These are phyloP conservation scores for Stictocephala bisonia DNA, from an alignment of 2,888 invertebrate genomes.

Conservation along the genomic window DNA sequence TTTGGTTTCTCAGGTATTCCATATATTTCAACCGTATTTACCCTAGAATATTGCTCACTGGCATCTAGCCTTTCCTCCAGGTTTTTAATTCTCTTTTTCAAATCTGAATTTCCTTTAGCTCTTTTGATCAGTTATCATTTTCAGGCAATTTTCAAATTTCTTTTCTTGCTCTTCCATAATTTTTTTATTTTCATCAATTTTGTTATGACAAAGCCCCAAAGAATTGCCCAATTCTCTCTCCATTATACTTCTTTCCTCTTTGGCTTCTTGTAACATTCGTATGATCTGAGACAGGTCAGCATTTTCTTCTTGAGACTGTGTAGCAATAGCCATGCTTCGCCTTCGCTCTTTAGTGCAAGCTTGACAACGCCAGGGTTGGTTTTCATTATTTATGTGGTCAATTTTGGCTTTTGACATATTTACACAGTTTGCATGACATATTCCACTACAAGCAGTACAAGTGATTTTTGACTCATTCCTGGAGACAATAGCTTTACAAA, in stretches of 20 bases:
- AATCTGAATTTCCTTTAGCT: background rate
- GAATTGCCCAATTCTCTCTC: background rate
- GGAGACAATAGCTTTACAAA: too few relatives aligned
- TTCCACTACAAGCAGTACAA: too few relatives aligned
- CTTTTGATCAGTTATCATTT: background rate
- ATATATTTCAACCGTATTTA: background rate
- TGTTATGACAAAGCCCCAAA: background rate
- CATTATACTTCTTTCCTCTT: background rate
- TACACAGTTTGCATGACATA: too few relatives aligned
- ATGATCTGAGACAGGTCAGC: too few relatives aligned
- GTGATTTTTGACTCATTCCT: too few relatives aligned
- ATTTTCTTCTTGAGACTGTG: too few relatives aligned
- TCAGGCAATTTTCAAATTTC: background rate
- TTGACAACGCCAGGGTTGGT: too few relatives aligned
- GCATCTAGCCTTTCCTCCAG: background rate
- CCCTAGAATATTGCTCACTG: constrained; percentile 2
- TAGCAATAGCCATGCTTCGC: too few relatives aligned
- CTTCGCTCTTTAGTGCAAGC: too few relatives aligned
- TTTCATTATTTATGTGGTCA: too few relatives aligned
- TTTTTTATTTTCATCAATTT: constrained; percentile 9
- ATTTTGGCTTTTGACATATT: too few relatives aligned
- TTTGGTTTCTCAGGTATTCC: background rate
- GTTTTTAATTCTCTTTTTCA: background rate
- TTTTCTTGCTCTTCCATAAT: background rate
- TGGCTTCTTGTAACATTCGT: constrained; percentile 1